phyloP scores from a whole-genome alignment of 2,797 vertebrate species.

The Coccyzus lansbergi region DNA sequence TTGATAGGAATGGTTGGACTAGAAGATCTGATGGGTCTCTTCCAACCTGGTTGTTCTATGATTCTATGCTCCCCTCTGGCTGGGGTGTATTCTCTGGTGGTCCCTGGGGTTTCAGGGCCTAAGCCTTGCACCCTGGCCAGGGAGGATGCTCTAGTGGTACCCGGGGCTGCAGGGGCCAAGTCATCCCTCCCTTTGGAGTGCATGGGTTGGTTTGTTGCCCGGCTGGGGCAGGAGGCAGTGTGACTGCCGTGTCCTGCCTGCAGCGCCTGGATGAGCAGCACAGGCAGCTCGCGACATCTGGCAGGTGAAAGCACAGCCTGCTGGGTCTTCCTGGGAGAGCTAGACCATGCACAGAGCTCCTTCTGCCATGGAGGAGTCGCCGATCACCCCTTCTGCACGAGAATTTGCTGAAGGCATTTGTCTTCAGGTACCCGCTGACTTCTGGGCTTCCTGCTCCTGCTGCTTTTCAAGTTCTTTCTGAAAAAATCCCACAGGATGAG shows the following conservation, averaged over 20 bases:
- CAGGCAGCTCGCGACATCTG: not conserved
- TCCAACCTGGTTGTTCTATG: no score
- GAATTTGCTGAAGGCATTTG: not conserved
- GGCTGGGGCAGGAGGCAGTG: rapidly evolving
- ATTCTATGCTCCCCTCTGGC: no score
- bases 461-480: not conserved
- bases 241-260: not conserved
- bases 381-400: rapidly evolving
- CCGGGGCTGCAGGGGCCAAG: not conserved
- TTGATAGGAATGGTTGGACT: no score
- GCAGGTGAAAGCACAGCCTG: not conserved
- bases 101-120: not conserved
- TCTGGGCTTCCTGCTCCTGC: not conserved
- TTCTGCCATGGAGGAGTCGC: not conserved
- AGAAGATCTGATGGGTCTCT: no score
- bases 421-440: not conserved
- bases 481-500: not conserved
- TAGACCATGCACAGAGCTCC: not conserved
- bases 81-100: no score
- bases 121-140: not conserved
- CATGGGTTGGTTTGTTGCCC: rapidly evolving
- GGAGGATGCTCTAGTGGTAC: no score
- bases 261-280: not conserved
- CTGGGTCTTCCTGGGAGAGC: not conserved
- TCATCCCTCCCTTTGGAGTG: rapidly evolving